These are phyloP conservation scores for Tupaia tana DNA, from an alignment of 2,113 vertebrate species.

Conservation along the genomic window DNA sequence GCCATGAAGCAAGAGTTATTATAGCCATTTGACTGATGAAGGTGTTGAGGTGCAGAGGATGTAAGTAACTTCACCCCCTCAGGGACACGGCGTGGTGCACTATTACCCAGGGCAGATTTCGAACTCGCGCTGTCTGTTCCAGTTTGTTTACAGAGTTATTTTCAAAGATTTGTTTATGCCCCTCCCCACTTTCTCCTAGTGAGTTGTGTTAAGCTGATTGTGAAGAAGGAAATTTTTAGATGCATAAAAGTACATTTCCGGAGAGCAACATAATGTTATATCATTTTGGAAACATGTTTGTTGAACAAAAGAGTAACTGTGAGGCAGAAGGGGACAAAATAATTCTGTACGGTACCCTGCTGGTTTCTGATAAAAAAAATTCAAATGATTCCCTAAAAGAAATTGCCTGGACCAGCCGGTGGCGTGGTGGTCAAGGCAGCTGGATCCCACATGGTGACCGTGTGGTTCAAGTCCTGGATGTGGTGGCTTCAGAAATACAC, in stretches of 20 bases:
- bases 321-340: not conserved
- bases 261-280: not conserved
- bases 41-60: slow-evolving; percentile 39
- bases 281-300: not conserved
- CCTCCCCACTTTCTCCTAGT: not conserved
- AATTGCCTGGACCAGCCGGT: not conserved
- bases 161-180: not conserved
- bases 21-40: slow-evolving; percentile 64
- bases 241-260: slow-evolving; percentile 34
- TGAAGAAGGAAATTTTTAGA: not conserved
- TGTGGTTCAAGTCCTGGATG: too few relatives aligned
- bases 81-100: not conserved
- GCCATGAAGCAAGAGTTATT: slow-evolving; percentile 73
- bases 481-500: too few relatives aligned
- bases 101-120: not conserved
- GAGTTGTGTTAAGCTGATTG: not conserved
- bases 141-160: slow-evolving; percentile 42
- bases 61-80: slow-evolving; percentile 51
- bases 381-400: not conserved
- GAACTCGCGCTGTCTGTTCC: not conserved
- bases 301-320: slow-evolving; percentile 36
- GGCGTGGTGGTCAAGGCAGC: too few relatives aligned
- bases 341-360: not conserved
- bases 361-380: not conserved
- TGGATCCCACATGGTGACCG: too few relatives aligned